These are phyloP conservation scores for Ptilonorhynchus violaceus DNA, from an alignment of 2,113 vertebrate genomes.

Conservation along the genomic window DNA sequence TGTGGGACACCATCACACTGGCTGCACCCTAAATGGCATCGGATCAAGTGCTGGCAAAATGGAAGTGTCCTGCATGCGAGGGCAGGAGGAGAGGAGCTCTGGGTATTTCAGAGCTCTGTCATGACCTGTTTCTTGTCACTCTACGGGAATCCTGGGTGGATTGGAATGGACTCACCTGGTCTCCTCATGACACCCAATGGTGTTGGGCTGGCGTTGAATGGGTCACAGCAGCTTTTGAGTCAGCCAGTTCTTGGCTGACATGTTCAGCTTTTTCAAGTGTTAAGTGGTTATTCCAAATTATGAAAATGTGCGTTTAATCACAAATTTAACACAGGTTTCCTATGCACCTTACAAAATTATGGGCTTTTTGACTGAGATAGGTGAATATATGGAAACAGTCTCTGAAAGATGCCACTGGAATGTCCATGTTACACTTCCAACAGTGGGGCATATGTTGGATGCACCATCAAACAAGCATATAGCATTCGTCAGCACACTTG, in stretches of 20 bases:
- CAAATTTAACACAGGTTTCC: background rate
- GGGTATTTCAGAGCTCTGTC: background rate
- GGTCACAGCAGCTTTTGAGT: background rate
- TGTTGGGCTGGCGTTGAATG: background rate
- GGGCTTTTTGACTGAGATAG: background rate
- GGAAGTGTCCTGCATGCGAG: background rate
- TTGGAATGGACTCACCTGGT: background rate
- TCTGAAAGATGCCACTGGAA: background rate
- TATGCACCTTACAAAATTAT: background rate
- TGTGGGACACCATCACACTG: background rate
- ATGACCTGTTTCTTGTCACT: background rate
- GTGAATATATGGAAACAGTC: background rate
- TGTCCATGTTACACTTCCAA: background rate
- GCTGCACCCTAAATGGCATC: background rate
- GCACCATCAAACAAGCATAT: background rate
- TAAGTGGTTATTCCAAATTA: background rate
- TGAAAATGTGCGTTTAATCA: background rate
- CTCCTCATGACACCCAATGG: background rate
- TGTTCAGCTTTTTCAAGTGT: background rate
- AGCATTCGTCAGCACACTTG: background rate
- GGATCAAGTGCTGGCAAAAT: background rate
- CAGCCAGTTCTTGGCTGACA: rapidly evolving
- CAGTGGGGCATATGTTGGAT: background rate
- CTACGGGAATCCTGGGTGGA: rapidly evolving
- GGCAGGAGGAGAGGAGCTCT: background rate